Percentiles rank a stretch among this genome's conserved stretches.
Evolutionary conservation across 1,140 invertebrate genomes (phyloP).

Genomic region (Heliconius himera): DNA sequence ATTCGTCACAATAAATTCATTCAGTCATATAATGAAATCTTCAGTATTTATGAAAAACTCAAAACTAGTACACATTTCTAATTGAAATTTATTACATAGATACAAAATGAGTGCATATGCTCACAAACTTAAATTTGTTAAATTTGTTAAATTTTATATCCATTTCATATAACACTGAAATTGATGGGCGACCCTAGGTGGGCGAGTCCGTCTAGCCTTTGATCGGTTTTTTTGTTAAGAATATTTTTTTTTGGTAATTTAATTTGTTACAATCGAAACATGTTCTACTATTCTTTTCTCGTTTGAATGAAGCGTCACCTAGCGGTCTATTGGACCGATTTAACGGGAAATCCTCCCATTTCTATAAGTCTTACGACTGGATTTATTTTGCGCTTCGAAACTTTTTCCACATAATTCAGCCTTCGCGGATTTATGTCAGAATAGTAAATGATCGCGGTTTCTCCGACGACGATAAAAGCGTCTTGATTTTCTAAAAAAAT

Average conservation of each 20-base stretch:
- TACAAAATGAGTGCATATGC: too few species aligned
- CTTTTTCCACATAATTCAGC: slow-evolving; percentile 68
- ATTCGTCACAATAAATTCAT: too few species aligned
- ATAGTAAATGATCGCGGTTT: slow-evolving; percentile 24
- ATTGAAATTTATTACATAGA: too few species aligned
- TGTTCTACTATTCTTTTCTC: slow-evolving; percentile 55
- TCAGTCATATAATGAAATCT: too few species aligned
- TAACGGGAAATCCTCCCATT: slow-evolving; percentile 69
- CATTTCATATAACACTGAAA: too few species aligned
- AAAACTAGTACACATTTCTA: too few species aligned
- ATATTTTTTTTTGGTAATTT: neutral
- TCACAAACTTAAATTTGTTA: too few species aligned
- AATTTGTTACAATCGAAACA: neutral
- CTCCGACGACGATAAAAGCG: neutral
- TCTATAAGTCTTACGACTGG: slow-evolving; percentile 67
- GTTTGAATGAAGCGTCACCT: slow-evolving; percentile 58
- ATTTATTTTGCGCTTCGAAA: slow-evolving; percentile 59
- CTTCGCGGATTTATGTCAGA: slow-evolving; percentile 50
- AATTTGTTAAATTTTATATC: too few species aligned
- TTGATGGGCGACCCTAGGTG: too few species aligned
- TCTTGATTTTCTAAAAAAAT: neutral
- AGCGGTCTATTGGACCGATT: slow-evolving; percentile 66
- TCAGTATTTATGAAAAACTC: too few species aligned
- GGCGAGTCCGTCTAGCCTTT: too few species aligned
- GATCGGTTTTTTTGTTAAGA: too few species aligned